Base-by-base conservation (phyloP, 2,888 invertebrate genomes). In the Rugalucina vietnamica region DNA sequence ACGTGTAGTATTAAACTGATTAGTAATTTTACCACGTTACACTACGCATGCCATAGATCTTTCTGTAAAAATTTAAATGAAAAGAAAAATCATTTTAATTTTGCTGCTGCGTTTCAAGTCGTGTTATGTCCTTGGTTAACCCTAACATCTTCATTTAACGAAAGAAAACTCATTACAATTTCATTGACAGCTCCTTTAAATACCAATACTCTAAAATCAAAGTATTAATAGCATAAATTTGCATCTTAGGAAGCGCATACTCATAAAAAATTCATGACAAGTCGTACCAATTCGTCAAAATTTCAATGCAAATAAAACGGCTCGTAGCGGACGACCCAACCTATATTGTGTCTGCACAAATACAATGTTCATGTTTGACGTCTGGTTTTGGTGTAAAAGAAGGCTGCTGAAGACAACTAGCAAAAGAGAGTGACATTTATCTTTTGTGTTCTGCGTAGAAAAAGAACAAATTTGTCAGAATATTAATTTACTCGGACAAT, bases 401-500 rank as follows among this genome's bases (percentile, higher is more conserved):
- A 32, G 65, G 34, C 34, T 65, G 65, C 65, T 34, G 65, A 65
- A 65, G 65, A 34, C 65, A 72, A 72, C 49, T 10, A 43, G 72
- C 72, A 72, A 72, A 72, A 72, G 27, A 21, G 1, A 72, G 43
- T 72, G 72, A 72, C 72, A 72, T 43, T 39, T 18, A 39, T 73
- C 75, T 77, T 36, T 87, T 83, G 85, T 85, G 34, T 70, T 78
- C 24, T 71, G 73, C 73, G 73, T 81, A 70, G 81, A 49, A 84
- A 81, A 87, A 83, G 87, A 87, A 87, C 85, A 87, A 87, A 87
- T 87, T 87, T 85, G 83, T 36, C 65, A 81, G 85, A 84, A 87
- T 85, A 85, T 87, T 87, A 85, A 87, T 87, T 87, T 87, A 72
- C 72, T 43, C 72, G 4, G 72, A 29, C 21, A 29, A 1, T 72